Base-by-base conservation (phyloP, 2,113 vertebrate genomes). In the Pelecanus crispus region DNA sequence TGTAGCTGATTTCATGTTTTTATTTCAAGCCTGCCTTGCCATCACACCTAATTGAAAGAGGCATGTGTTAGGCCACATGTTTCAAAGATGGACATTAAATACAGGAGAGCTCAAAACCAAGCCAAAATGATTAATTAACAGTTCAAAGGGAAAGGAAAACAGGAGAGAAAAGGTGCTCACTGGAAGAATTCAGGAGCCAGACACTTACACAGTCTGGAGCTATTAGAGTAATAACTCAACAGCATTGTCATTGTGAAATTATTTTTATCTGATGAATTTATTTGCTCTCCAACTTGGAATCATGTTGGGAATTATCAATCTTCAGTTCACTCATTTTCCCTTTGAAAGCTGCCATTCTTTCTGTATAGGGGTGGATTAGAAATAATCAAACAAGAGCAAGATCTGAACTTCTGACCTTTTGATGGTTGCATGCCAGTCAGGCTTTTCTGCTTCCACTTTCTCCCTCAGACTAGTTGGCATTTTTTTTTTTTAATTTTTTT, bases 321-420 rank as follows among this genome's bases (percentile, higher is more conserved):
- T 55, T 94, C 28, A 50, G 47, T 28, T 90, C 32, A 83, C 44
- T 94, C 13, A 38, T 81, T 91, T 95, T 88, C 12, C 3, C 12
- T 93, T 86, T 74, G 36, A 97, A 93, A 94, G 24, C 42, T 94
- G 25, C 7, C 62, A 47, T 94, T 91, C 81, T 79, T 52, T 73
- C 52, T 72, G 22, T 63, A 38, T 11, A 86, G 13, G 11, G 18
- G 36, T 87, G 55, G 47, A 94, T 70, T 71, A 77, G 58, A 94
- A 96, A 68, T 21, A 93, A 95, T 53, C n/a, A 88, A 86, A 47
- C 65, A 83, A 72, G 52, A 78, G 9, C 16, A 61, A 86, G 34
- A 55, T 47, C 61, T 94, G 75, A 95, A 95, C 85, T 96, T 96
- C 73, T 91, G 91, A 95, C 88, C 91, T 95, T 88, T 82, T 28